Evolutionary conservation across 2,113 vertebrate species (phyloP).

Genomic region (Lucifuga dentata): DNA sequence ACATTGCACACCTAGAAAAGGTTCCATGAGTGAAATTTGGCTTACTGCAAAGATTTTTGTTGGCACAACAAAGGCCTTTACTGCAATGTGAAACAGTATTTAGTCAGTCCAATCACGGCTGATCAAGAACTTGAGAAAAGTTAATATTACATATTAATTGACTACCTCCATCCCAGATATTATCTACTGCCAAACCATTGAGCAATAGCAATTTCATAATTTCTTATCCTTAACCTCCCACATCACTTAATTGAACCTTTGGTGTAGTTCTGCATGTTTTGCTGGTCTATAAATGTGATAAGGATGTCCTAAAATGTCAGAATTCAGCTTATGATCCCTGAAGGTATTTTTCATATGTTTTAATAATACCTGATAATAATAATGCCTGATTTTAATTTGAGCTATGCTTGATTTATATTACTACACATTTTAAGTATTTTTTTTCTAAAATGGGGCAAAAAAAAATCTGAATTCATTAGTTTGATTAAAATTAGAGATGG

Average conservation of each 20-base stretch:
- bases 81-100: slow-evolving; percentile 18
- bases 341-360: neutral
- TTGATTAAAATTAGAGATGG: slow-evolving; percentile 1
- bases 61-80: slow-evolving; percentile 19
- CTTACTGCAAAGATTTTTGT: slow-evolving; percentile 9
- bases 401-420: slow-evolving; percentile 17
- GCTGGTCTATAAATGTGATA: too few species aligned
- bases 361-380: neutral
- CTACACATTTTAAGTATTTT: slow-evolving; percentile 5
- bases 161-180: neutral
- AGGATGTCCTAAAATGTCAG: too few species aligned
- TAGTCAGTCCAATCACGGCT: neutral
- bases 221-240: slow-evolving; percentile 7
- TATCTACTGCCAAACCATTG: neutral
- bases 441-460: neutral
- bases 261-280: neutral
- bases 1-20: slow-evolving; percentile 58
- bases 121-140: slow-evolving; percentile 23
- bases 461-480: slow-evolving; percentile 5
- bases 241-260: neutral
- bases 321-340: neutral
- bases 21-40: slow-evolving; percentile 46
- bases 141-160: neutral
- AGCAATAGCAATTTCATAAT: too few species aligned
- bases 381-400: slow-evolving; percentile 9